Evolutionary conservation across 2,888 invertebrate species (phyloP), one percentile per base, ranked within the genome.

Genomic region (Caenorhabditis sp.): DNA sequence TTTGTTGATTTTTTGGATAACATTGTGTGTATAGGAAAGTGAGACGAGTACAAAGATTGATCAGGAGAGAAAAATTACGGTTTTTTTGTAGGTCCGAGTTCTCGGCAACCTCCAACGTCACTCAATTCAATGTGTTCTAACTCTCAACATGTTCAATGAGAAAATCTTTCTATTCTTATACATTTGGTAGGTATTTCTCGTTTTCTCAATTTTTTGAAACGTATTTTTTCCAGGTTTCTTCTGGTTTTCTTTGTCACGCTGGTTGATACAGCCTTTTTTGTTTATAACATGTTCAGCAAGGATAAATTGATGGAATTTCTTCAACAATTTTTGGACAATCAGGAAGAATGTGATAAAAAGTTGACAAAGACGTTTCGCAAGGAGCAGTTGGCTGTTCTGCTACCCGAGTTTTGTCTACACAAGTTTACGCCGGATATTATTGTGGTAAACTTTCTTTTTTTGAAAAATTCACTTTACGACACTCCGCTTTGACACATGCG

Each of bases 141-240:
- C 77, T 0, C 61, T 83, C 27, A 83, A 84, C 62, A 84, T 85
- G 85, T 85, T 85, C 81, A 85, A 85, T 62, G 85, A 85, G 69
- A 85, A 85, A 54, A 83, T 85, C 49, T 85, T 85, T 62, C 68
- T 85, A 6, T 85, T 85, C 58, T 76, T 85, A 24, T 85, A 85
- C 59, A 73, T 83, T 69, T 85, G 83, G 83, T 76, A 26, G 36
- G 17, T 31, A 10, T 31, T n/a, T n/a, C n/a, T n/a, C n/a, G n/a
- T n/a, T n/a, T n/a, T n/a, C n/a, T n/a, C n/a, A n/a, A n/a, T n/a
- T n/a, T n/a, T n/a, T n/a, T n/a, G n/a, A n/a, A n/a, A n/a, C n/a
- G n/a, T n/a, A n/a, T n/a, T n/a, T n/a, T n/a, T 66, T 63, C 10
- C 58, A 72, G 72, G 72, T 73, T 73, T 36, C 66, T 74, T 4